Evolutionary conservation across 1,140 invertebrate species (phyloP), one percentile per base, ranked within the genome.

Genomic region (Drosophila mojavensis): DNA sequence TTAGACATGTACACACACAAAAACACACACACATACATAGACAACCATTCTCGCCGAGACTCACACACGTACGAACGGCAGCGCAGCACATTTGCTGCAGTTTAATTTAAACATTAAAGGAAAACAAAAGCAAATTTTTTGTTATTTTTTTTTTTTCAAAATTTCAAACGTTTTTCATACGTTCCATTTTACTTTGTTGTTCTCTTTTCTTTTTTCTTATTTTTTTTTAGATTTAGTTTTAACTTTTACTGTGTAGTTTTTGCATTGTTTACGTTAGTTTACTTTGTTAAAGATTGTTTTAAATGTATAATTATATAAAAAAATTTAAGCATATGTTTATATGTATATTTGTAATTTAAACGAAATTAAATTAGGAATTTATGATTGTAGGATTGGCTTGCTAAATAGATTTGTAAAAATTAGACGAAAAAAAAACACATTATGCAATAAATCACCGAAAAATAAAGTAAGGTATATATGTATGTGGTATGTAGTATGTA

Each of bases 361-460:
- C 72, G 71, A 90, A 85, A 82, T 86, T 90, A 90, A 82, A 90
- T 90, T 90, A 90, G 76, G 86, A 83, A 78, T 83, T 82, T 82
- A 74, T 90, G 77, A 78, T 76, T 89, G 70, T 90, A 90, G 79
- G 77, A 90, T 75, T 77, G 77, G 70, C 71, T 82, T 90, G 75
- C 70, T 76, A 76, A 64, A 60, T 81, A 85, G 71, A 82, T 60
- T 66, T 65, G 17, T 88, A 83, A 71, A 88, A 88, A 88, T 88
- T 88, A 88, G 72, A 83, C 75, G 72, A 83, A 73, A 73, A 54
- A 54, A 67, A 83, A 39, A 36, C 33, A 71, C 77, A 89, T 84
- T 88, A 89, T 89, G 80, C 80, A 89, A 84, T 89, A 89, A 89
- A 89, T 89, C 84, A 89, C 84, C 84, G 84, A 89, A 89, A 86